A percentile compares a stretch with the other conserved stretches of the same genome.
Conservation (phyloP, 92 coral and sea anemone species). For the Palythoa caribaeorum region DNA sequence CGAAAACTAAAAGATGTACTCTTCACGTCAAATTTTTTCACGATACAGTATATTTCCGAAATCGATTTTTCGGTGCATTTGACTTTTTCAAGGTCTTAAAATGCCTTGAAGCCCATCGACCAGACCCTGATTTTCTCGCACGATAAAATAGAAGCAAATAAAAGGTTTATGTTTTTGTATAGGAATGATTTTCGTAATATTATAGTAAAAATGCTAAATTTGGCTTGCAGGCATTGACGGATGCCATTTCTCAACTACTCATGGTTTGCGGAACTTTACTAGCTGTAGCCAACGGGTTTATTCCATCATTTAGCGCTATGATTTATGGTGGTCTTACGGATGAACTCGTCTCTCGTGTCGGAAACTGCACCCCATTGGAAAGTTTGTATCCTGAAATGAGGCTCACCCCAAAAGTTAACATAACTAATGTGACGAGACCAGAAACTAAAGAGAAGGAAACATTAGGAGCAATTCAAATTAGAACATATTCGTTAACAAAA, state of each 20-base stretch:
- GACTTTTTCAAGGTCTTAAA: too few species aligned
- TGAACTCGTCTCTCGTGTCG: slow-evolving; percentile 64
- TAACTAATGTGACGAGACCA: slow-evolving; percentile 10
- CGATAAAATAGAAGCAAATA: background rate
- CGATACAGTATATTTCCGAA: too few species aligned
- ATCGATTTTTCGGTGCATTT: too few species aligned
- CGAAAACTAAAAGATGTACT: too few species aligned
- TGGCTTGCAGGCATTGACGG: slow-evolving; percentile 67
- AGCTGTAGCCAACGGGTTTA: slow-evolving; percentile 92
- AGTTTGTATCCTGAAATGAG: background rate
- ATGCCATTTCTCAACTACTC: slow-evolving; percentile 75
- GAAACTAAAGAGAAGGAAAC: background rate
- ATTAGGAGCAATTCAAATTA: background rate
- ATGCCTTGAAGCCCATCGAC: too few species aligned
- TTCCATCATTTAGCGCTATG: slow-evolving; percentile 88
- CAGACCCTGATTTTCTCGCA: too few species aligned
- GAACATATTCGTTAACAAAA: background rate
- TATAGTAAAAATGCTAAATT: background rate
- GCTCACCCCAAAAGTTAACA: background rate
- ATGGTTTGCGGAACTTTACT: slow-evolving; percentile 90
- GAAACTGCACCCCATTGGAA: slow-evolving; percentile 27
- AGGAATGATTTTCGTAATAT: background rate
- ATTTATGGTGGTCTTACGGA: slow-evolving; percentile 90
- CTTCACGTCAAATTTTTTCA: too few species aligned
- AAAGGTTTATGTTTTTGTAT: background rate